Conservation (phyloP, 2,888 invertebrate species). For the Leucozona laternaria region DNA sequence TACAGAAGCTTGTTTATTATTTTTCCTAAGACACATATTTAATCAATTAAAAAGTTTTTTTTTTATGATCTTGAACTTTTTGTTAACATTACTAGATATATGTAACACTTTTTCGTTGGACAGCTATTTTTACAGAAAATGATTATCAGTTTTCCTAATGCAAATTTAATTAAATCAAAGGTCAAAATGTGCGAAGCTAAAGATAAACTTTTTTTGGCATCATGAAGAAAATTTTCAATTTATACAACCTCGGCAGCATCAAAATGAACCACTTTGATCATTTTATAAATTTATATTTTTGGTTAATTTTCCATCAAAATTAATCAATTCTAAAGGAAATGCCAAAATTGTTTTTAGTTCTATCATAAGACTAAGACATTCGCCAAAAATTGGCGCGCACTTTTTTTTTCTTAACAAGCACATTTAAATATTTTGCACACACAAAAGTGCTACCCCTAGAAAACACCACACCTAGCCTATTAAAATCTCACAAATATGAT, state of each 20-base stretch:
- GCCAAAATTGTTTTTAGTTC: conserved; percentile 9
- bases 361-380: neutral
- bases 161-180: neutral
- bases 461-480: conserved; percentile 36
- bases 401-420: neutral
- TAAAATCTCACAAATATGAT: conserved; percentile 13
- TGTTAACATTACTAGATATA: too few relatives aligned
- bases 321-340: conserved; percentile 2
- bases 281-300: neutral
- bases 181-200: neutral
- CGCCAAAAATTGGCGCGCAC: conserved; percentile 2
- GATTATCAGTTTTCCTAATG: neutral
- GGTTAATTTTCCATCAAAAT: neutral
- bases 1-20: too few relatives aligned
- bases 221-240: neutral
- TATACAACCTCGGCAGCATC: neutral
- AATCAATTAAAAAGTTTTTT: too few relatives aligned
- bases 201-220: neutral
- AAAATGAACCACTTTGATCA: neutral
- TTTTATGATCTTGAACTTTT: too few relatives aligned
- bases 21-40: too few relatives aligned
- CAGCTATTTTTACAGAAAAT: neutral
- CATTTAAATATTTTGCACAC: neutral
- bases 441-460: conserved; percentile 3
- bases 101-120: too few relatives aligned